These are phyloP conservation scores for Gonioctena quinquepunctata DNA, from an alignment of 1,140 invertebrate genomes.

Conservation along the genomic window DNA sequence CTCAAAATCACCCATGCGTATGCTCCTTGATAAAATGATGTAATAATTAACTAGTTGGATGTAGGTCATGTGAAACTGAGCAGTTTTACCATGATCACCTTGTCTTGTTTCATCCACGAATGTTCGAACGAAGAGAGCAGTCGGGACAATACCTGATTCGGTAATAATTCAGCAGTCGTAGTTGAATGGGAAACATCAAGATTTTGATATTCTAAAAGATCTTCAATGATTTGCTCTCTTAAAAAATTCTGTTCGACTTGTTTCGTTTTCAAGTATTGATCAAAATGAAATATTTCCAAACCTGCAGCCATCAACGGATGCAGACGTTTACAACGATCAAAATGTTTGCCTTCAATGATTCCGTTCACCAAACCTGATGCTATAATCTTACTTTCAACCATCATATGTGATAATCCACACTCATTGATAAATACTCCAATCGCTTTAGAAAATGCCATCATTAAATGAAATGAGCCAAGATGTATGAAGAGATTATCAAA, in stretches of 20 bases:
- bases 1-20: too few species aligned
- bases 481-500: constrained; percentile 46
- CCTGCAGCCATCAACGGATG: neutral
- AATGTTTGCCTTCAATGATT: constrained; percentile 32
- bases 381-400: too few species aligned
- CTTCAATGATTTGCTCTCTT: neutral
- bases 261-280: constrained; percentile 18
- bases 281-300: constrained; percentile 13
- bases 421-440: too few species aligned
- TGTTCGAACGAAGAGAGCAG: too few species aligned
- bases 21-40: too few species aligned
- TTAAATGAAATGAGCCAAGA: constrained; percentile 50
- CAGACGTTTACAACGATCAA: neutral
- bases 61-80: constrained; percentile 35
- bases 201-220: constrained; percentile 30
- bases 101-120: constrained; percentile 16
- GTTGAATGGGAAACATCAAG: neutral
- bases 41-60: constrained; percentile 45
- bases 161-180: neutral
- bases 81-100: constrained; percentile 35
- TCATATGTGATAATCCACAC: too few species aligned
- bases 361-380: too few species aligned
- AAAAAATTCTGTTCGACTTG: constrained; percentile 7
- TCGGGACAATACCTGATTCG: neutral
- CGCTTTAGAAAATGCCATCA: constrained; percentile 51